Base-by-base conservation (phyloP, 2,113 vertebrate species). In the Platycercus adscitus region DNA sequence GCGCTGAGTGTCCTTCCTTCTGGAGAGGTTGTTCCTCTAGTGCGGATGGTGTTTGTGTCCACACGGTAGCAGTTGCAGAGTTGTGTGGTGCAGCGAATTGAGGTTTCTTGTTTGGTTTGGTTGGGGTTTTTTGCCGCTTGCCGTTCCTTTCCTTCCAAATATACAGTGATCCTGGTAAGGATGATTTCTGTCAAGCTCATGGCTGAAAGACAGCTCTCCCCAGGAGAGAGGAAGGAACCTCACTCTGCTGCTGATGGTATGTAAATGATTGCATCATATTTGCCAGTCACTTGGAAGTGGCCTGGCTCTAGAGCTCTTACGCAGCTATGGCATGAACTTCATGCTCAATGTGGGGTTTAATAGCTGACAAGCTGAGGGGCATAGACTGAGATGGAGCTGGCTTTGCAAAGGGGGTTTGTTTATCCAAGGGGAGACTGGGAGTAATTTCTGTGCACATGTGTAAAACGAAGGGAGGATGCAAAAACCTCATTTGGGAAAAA, bases 201-300 rank as follows among this genome's bases (percentile, higher is more conserved):
- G 2, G 69, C 65, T 93, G 95, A 92, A 88, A 93, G 95, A 86
- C 77, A 96, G 92, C 65, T 95, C 86, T 91, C 61, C 95, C 90
- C 86, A 78, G 63, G 81, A 96, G 86, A 84, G 92, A 49, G 92
- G 83, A 93, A 93, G 95, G 93, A 94, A 91, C 92, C 92, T 93
- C 53, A 61, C 88, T 92, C 86, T 82, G 76, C 49, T 3, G n/a
- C 53, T 92, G 93, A 73, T 95, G 90, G 81, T 92, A 89, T 93
- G 94, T 92, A 97, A 96, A 96, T 90, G 84, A 63, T 97, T 86
- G 88, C 88, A 84, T 91, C 84, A 60, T 95, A 80, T 88, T 92
- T 95, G 72, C 94, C 93, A 83, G 83, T 81, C 21, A 13, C 81
- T 94, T 88, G 81, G 90, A 96, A 86, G 84, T 91, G 90, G 89